Base-by-base conservation (phyloP, 2,113 vertebrate genomes). In the Drymodes brunneopygia region DNA sequence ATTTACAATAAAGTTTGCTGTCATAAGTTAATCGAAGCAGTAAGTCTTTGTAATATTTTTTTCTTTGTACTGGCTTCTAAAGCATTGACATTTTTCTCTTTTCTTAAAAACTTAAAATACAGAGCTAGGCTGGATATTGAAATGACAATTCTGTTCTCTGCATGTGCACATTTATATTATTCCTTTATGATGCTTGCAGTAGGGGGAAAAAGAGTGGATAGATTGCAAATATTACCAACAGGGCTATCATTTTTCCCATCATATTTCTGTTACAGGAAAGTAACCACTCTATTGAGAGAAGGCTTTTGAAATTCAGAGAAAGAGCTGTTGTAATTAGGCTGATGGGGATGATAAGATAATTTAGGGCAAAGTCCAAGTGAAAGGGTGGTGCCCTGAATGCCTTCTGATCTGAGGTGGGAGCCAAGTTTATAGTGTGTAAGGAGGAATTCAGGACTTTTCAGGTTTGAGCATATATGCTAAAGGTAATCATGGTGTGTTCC, bases 1-100 rank as follows among this genome's bases (percentile, higher is more conserved):
- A 61, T 56, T 81, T 81, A 47, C 58, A 54, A 80, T 44, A 82
- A 89, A 50, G 10, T 73, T 94, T 88, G 24, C 62, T 91, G 62
- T 70, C 78, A 44, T 65, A 79, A 75, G 8, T 74, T 95, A 94
- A 80, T 77, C 77, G 61, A 95, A 71, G 27, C 25, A 89, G 47
- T 85, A 88, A 74, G 13, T 66, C 62, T 57, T 89, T 54, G n/a
- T 23, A 53, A 21, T n/a, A 1, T 35, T 56, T 56, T 82, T 72
- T 72, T 28, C 22, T 92, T 86, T 64, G 31, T 56, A 25, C 27
- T 89, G 31, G 28, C 42, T 40, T 95, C 44, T 75, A 88, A 92
- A 92, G 45, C 28, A 77, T 13, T 65, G n/a, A 9, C 7, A 29
- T 71, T 78, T 81, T 86, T 69, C 40, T 83, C 7, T 87, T 78